phyloP scores from a whole-genome alignment of 2,113 vertebrate genomes.

The Chaetorhynchus papuensis region DNA sequence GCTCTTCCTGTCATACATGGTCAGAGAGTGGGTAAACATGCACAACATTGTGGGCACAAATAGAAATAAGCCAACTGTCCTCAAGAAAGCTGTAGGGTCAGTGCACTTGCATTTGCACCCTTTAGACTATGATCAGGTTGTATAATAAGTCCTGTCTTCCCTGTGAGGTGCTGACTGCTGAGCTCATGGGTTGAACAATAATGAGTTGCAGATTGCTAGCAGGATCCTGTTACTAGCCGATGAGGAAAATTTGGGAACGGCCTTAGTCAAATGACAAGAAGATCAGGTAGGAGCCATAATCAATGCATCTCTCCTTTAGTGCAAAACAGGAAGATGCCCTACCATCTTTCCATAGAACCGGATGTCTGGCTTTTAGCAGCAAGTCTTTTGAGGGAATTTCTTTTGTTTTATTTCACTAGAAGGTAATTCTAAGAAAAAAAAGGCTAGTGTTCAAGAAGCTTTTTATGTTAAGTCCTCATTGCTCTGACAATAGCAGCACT shows the following conservation, averaged over 20 bases:
- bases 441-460: neutral
- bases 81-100: neutral
- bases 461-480: neutral
- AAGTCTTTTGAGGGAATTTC: neutral
- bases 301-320: neutral
- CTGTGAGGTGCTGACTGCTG: neutral
- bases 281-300: neutral
- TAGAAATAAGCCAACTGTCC: neutral
- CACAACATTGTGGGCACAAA: neutral
- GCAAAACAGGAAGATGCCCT: neutral
- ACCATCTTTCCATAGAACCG: neutral
- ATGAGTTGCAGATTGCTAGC: neutral
- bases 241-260: neutral
- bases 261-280: neutral
- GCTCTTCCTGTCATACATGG: accelerated
- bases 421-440: neutral
- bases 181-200: accelerated
- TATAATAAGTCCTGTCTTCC: neutral
- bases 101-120: neutral
- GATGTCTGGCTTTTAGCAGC: neutral
- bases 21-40: neutral
- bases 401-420: neutral
- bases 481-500: neutral
- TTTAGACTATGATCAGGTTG: neutral
- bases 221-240: neutral